Evolutionary conservation across 23 tunicate genomes (phyloP), one percentile per base, ranked within the genome.

Genomic region (Ciona savignyi): DNA sequence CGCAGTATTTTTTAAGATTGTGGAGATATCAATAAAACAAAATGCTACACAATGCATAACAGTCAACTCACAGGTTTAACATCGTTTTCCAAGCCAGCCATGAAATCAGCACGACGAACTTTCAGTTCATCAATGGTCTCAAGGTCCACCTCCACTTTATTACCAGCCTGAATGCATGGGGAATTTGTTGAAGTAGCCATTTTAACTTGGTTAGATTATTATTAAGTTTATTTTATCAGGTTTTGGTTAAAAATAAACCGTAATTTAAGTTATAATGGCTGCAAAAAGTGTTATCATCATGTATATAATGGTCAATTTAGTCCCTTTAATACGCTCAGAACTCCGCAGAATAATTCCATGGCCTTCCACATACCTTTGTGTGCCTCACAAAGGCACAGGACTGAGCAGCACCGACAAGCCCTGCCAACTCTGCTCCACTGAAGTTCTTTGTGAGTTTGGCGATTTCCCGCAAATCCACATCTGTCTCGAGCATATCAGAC

Each of bases 361-460:
- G n/a, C n/a, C 9, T 42, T 42, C 56, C 56, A 42, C 24, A 3
- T 48, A 83, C 96, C 80, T 78, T 83, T 0, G 89, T 83, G 62
- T 89, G 96, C 2, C 96, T 74, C 19, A 89, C 96, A 65, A 91
- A 85, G 28, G 91, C 91, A 72, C 91, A 85, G 2, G 98, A 85
- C 74, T 85, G 91, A 0, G 99, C 99, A 4, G 95, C 95, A 22
- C 99, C 81, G 0, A 94, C 95, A 4, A 94, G 67, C 27, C 99
- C 99, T 28, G 93, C 95, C 28, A 94, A 51, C 70, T 94, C 99
- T 21, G 99, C 99, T 26, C 99, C 99, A 79, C 95, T 86, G 77
- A 87, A 94, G 83, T 94, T 94, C 82, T 94, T 94, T 1, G 99
- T 94, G 1, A 86, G 75, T 22, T 80, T 35, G 15, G 99, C 99